Evolutionary conservation across 2,797 vertebrate species (phyloP).

Genomic region (Melanotaenia boesemani): DNA sequence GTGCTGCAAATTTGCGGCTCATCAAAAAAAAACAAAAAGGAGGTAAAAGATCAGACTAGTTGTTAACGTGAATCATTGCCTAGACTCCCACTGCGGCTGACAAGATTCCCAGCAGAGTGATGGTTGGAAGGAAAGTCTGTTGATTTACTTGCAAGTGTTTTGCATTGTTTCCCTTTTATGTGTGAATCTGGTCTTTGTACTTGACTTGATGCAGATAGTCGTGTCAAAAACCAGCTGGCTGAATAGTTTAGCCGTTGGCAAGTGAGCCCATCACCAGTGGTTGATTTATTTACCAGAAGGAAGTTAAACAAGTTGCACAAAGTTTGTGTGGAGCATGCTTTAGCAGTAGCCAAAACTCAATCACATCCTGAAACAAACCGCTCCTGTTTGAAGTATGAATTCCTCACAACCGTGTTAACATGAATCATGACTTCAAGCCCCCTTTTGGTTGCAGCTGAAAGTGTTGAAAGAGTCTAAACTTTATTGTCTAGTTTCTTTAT

Average conservation of each 20-base stretch:
- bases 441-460: neutral
- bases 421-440: slow-evolving; percentile 27
- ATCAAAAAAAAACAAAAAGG: slow-evolving; percentile 55
- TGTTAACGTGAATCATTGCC: slow-evolving; percentile 48
- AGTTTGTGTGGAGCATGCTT: slow-evolving; percentile 15
- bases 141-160: no score
- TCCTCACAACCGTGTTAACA: slow-evolving; percentile 32
- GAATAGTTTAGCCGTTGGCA: neutral
- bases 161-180: slow-evolving; percentile 10
- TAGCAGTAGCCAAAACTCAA: slow-evolving; percentile 27
- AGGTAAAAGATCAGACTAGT: slow-evolving; percentile 50
- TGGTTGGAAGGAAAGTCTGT: slow-evolving; percentile 10
- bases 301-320: slow-evolving; percentile 46
- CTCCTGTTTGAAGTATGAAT: slow-evolving; percentile 43
- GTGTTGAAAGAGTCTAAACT: slow-evolving; percentile 20
- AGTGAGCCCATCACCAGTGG: slow-evolving; percentile 10
- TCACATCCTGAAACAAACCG: slow-evolving; percentile 30
- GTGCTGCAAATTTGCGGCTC: slow-evolving; percentile 33
- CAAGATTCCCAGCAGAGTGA: slow-evolving; percentile 3
- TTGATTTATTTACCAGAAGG: slow-evolving; percentile 42
- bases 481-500: slow-evolving; percentile 8
- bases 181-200: neutral
- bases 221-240: slow-evolving; percentile 17
- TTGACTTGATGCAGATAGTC: neutral
- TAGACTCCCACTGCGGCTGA: slow-evolving; percentile 11